A percentile compares a stretch with the other conserved stretches of the same genome.
Evolutionary conservation across 2,888 invertebrate species (phyloP).

Genomic region (Pseudococcus jackbeardsleyi): DNA sequence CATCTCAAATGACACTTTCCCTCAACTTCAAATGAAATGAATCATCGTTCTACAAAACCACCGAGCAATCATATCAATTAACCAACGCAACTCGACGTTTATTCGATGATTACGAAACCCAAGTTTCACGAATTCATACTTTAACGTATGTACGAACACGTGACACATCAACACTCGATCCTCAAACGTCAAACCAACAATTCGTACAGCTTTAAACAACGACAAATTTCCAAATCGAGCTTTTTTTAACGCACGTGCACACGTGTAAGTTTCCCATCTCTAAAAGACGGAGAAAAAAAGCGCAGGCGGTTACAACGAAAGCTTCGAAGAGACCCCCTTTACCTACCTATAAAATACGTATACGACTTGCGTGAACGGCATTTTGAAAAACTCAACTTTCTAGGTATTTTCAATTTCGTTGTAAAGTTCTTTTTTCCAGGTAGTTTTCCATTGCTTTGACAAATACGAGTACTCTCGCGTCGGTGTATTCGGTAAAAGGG

Average conservation of each 20-base stretch:
- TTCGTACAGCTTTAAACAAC: background rate
- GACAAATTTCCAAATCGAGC: background rate
- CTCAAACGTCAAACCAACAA: background rate
- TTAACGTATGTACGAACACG: background rate
- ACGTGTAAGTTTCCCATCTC: background rate
- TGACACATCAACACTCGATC: slow-evolving; percentile 17
- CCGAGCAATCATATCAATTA: background rate
- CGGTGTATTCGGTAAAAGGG: background rate
- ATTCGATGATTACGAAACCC: background rate
- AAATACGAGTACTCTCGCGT: background rate
- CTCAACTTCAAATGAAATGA: background rate
- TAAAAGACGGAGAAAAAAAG: background rate
- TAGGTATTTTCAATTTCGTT: slow-evolving; percentile 4
- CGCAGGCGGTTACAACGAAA: background rate
- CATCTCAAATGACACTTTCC: background rate
- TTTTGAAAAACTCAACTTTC: slow-evolving; percentile 8
- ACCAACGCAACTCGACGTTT: background rate
- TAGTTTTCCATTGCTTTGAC: slow-evolving; percentile 4
- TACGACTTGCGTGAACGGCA: slow-evolving; percentile 9
- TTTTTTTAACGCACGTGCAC: slow-evolving; percentile 1
- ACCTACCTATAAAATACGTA: background rate
- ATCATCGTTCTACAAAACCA: background rate
- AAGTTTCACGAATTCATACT: background rate
- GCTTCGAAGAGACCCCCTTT: background rate
- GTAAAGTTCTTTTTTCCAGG: background rate